A percentile compares a stretch with the other conserved stretches of the same genome.
phyloP scores from a whole-genome alignment of 1,140 invertebrate species.

The Aphis gossypii region DNA sequence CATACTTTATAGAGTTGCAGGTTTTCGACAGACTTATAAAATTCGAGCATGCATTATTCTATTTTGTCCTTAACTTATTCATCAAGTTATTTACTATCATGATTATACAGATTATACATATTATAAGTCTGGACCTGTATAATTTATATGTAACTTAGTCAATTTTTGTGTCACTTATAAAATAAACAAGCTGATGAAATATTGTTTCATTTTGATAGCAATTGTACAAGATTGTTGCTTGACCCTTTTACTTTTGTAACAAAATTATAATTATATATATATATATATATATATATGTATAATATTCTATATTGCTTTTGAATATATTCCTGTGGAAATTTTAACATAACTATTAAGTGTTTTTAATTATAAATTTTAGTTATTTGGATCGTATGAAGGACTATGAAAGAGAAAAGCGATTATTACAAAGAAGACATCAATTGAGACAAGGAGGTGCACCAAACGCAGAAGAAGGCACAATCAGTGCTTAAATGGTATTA shows the following conservation, averaged over 20 bases:
- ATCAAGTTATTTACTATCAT: neutral
- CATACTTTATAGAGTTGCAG: neutral
- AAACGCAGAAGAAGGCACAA: slow-evolving; percentile 51
- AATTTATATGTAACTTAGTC: neutral
- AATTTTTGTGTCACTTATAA: neutral
- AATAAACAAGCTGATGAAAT: neutral
- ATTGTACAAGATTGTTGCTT: neutral
- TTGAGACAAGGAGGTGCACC: slow-evolving; percentile 9
- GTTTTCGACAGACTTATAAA: neutral
- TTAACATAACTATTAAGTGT: neutral
- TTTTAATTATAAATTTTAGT: slow-evolving; percentile 29
- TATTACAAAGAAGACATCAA: slow-evolving; percentile 52
- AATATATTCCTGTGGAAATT: neutral
- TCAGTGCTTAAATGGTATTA: slow-evolving; percentile 42
- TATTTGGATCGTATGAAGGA: slow-evolving; percentile 55
- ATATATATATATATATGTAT: neutral
- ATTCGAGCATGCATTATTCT: neutral
- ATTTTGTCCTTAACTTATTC: neutral
- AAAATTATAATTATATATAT: neutral
- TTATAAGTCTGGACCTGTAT: neutral
- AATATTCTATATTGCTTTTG: neutral
- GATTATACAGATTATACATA: neutral
- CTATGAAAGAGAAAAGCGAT: slow-evolving; percentile 54
- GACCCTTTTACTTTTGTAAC: neutral
- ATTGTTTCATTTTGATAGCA: neutral